These are phyloP conservation scores for Halocynthia aurantium DNA, from an alignment of 23 tunicate species.

Conservation along the genomic window DNA sequence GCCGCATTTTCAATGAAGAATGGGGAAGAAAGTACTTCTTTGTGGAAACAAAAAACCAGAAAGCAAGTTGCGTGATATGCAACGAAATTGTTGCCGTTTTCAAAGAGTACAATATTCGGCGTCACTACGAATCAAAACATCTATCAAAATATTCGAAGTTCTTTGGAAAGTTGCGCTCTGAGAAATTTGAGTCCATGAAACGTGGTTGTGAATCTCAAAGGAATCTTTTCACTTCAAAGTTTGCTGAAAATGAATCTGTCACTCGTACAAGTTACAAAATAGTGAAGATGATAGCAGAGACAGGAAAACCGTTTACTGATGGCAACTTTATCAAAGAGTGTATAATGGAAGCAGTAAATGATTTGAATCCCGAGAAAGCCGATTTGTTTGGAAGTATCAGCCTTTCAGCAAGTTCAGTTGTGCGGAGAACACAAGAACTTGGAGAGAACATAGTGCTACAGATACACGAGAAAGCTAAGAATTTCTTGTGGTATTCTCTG, in stretches of 20 bases:
- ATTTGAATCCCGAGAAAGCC: slow-evolving; percentile 33
- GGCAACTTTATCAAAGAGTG: slow-evolving; percentile 36
- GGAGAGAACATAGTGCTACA: slow-evolving; percentile 28
- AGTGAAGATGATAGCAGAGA: slow-evolving; percentile 29
- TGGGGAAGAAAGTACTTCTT: no score
- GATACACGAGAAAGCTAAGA: slow-evolving; percentile 28
- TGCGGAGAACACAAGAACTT: slow-evolving; percentile 31
- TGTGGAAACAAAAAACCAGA: no score
- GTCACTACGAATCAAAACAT: slow-evolving; percentile 40
- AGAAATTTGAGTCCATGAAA: slow-evolving; percentile 23
- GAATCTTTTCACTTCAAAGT: slow-evolving; percentile 16
- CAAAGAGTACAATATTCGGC: slow-evolving; percentile 10
- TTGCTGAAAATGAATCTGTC: slow-evolving; percentile 33
- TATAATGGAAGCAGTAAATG: slow-evolving; percentile 31
- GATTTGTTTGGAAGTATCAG: slow-evolving; percentile 24
- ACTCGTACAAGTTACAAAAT: slow-evolving; percentile 42
- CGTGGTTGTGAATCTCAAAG: slow-evolving; percentile 12
- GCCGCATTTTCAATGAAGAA: no score
- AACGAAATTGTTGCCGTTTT: no score
- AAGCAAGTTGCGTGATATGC: no score
- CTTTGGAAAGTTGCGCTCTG: slow-evolving; percentile 23
- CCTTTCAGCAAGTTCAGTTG: slow-evolving; percentile 34
- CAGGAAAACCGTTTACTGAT: slow-evolving; percentile 46
- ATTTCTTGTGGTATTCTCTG: slow-evolving; percentile 41
- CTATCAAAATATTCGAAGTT: slow-evolving; percentile 44